Evolutionary conservation across 1,140 invertebrate species (phyloP), one percentile per base, ranked within the genome.

Genomic region (Harlomillsia oculata): DNA sequence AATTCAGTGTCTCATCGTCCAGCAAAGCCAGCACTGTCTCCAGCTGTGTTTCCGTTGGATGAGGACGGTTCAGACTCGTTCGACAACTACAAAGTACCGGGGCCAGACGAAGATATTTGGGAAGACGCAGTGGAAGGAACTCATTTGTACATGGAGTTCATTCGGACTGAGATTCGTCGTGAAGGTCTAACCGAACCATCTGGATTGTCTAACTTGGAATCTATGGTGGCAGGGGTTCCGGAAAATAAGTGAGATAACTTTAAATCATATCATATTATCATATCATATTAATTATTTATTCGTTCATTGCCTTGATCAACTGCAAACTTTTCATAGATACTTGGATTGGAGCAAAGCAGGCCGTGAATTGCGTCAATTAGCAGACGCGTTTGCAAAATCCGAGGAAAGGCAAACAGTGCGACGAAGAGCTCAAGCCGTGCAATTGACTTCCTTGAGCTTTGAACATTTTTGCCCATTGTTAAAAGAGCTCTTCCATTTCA

Each of bases 401-500:
- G 25, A 50, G 14, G 57, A 66, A 46, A 40, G 64, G 23, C 36
- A 61, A 26, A 14, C 34, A 13, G 61, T 66, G 9, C 30, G 54
- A 21, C 26, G 45, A 18, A 36, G 56, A 43, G 63, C 63, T 29
- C 53, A 59, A 29, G 13, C 36, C 14, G 39, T 62, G 6, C 32
- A 28, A 5, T 21, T 65, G 6, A 56, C 59, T 16, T 50, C 59
- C 2, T 44, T 65, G 37, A 49, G 59, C 29, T 53, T 53, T 28
- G 56, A 62, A 13, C 34, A 59, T 32, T 65, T 65, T 36, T 5
- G 61, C 20, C 37, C 48, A 21, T 26, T 65, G 3, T 56, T 65
- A 5, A 59, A 59, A 50, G 63, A 65, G 51, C 28, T 65, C 8
- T 65, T 65, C 26, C 56, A 65, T n/a, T n/a, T n/a, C n/a, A n/a